phyloP scores from a whole-genome alignment of 2,888 invertebrate species.

The Pedicia rivosa region DNA sequence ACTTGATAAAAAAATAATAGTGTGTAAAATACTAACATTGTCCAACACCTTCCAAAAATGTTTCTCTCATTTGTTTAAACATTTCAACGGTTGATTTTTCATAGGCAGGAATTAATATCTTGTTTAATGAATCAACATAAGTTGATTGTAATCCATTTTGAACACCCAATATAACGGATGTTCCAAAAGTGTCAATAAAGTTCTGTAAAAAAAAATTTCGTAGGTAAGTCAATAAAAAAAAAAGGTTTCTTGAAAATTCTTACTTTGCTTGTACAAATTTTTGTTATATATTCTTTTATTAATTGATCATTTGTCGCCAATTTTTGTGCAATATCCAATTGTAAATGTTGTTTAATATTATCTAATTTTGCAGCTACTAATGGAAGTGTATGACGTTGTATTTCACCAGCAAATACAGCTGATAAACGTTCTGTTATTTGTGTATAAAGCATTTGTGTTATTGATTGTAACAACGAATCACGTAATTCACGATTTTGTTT shows the following conservation, averaged over 20 bases:
- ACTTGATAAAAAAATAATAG: conserved; percentile 6
- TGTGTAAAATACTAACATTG: conserved; percentile 62
- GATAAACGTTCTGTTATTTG: conserved; percentile 38
- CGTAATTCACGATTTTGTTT: conserved; percentile 34
- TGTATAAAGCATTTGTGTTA: conserved; percentile 36
- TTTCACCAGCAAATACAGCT: conserved; percentile 37
- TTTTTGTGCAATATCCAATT: conserved; percentile 55
- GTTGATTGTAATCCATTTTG: conserved; percentile 58
- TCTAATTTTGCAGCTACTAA: conserved; percentile 53
- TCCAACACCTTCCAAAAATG: conserved; percentile 74
- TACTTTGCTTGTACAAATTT: conserved; percentile 67
- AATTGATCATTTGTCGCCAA: conserved; percentile 54
- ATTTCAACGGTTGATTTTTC: conserved; percentile 74
- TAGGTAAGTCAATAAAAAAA: too few relatives aligned
- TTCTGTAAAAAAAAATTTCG: too few relatives aligned
- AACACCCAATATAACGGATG: conserved; percentile 49
- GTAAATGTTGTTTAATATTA: conserved; percentile 55
- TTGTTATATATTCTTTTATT: conserved; percentile 63
- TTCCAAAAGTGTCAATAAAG: conserved; percentile 57
- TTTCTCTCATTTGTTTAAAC: conserved; percentile 77
- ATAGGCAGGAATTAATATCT: conserved; percentile 66
- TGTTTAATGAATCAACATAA: conserved; percentile 61
- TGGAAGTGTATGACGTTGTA: conserved; percentile 36
- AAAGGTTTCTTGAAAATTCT: too few relatives aligned
- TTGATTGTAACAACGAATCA: conserved; percentile 33